Conservation (phyloP, 2,113 vertebrate genomes). For the Empidonax alnorum region DNA sequence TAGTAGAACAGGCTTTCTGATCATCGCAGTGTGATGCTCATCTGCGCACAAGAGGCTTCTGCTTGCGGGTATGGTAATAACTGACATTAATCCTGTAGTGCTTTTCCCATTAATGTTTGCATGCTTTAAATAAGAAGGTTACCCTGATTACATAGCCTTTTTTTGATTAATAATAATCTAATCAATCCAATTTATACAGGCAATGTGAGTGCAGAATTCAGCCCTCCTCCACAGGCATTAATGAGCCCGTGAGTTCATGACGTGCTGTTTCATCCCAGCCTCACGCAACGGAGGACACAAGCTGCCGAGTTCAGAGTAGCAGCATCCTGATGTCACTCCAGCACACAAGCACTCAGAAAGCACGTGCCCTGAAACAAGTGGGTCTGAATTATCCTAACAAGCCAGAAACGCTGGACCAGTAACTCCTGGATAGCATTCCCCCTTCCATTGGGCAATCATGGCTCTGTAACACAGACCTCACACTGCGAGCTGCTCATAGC, state of each 20-base stretch:
- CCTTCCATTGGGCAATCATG: accelerated
- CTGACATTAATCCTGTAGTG: neutral
- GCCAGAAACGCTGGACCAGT: neutral
- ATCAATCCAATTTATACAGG: neutral
- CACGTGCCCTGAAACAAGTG: neutral
- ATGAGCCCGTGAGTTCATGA: neutral
- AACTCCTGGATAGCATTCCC: neutral
- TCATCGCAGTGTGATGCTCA: neutral
- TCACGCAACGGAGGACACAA: accelerated
- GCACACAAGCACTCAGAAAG: neutral
- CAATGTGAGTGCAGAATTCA: neutral
- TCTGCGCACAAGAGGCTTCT: neutral
- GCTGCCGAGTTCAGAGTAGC: neutral
- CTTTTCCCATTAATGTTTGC: neutral
- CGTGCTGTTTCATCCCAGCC: neutral
- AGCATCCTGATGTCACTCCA: neutral
- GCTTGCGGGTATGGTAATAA: neutral
- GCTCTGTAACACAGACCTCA: neutral
- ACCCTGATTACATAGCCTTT: neutral
- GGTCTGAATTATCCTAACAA: neutral
- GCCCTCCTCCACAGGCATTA: neutral
- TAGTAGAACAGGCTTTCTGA: neutral
- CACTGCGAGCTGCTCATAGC: neutral
- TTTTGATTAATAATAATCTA: neutral
- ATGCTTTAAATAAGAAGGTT: neutral